A percentile compares a stretch with the other conserved stretches of the same genome.
Conservation (phyloP, 1,140 invertebrate species). For the Pseudomyrmex dendroicus region DNA sequence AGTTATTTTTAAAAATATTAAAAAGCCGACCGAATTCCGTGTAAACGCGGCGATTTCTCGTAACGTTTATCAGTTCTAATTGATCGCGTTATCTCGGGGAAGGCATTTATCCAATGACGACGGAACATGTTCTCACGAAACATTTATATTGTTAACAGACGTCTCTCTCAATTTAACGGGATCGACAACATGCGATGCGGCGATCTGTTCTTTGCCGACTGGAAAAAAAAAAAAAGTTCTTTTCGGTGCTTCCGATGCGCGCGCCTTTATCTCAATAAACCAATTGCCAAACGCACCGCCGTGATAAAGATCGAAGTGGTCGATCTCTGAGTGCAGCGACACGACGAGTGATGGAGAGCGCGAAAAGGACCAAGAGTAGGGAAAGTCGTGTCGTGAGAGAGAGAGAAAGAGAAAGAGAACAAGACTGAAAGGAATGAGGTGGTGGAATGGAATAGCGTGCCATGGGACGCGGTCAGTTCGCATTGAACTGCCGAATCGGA, state of each 20-base stretch:
- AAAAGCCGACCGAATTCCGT: neutral
- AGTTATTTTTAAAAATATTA: too few relatives aligned
- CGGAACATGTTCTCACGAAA: constrained; percentile 19
- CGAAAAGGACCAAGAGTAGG: constrained; percentile 30
- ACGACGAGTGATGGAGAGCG: constrained; percentile 35
- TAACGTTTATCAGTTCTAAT: constrained; percentile 25
- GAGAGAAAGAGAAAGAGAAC: constrained; percentile 36
- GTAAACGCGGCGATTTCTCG: constrained; percentile 29
- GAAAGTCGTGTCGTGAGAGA: constrained; percentile 12
- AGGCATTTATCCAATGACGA: constrained; percentile 17
- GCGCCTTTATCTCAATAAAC: constrained; percentile 7
- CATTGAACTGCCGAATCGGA: constrained; percentile 75
- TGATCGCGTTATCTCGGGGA: constrained; percentile 42
- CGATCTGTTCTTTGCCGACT: neutral
- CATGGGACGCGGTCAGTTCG: constrained; percentile 71
- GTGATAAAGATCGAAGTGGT: constrained; percentile 3
- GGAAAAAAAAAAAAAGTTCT: neutral
- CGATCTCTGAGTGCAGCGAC: constrained; percentile 5
- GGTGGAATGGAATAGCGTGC: constrained; percentile 68
- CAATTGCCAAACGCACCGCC: constrained; percentile 28
- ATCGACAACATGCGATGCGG: neutral
- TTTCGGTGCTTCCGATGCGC: neutral
- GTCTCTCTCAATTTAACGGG: neutral
- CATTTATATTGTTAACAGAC: neutral
- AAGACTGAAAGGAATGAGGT: constrained; percentile 65